Percentiles rank a stretch among this genome's conserved stretches.
Evolutionary conservation across 2,113 vertebrate genomes (phyloP).

Genomic region (Blennius ocellaris): DNA sequence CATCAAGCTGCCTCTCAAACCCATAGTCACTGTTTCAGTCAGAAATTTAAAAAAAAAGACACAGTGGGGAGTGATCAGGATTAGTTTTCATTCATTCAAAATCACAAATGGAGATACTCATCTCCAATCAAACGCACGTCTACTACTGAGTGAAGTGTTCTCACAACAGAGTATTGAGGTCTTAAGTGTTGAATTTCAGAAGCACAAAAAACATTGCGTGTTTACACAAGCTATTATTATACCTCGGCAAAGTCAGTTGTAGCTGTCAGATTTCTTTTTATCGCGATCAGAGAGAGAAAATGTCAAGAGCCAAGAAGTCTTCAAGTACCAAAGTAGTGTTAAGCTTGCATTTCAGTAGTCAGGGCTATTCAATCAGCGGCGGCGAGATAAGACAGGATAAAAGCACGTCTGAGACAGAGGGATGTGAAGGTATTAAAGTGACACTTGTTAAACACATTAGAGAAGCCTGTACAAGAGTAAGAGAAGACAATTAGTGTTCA

Average conservation of each 20-base stretch:
- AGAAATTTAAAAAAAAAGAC: slow-evolving; percentile 16
- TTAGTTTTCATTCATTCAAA: slow-evolving; percentile 24
- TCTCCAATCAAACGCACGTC: slow-evolving; percentile 1
- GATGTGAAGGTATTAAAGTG: slow-evolving; percentile 11
- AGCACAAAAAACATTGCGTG: slow-evolving; percentile 18
- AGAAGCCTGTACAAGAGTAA: slow-evolving; percentile 1
- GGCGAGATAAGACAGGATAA: slow-evolving; percentile 21
- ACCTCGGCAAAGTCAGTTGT: slow-evolving; percentile 29
- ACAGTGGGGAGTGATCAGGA: background rate
- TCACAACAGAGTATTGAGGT: slow-evolving; percentile 17
- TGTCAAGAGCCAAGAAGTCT: slow-evolving; percentile 16
- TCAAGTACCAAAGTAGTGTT: slow-evolving; percentile 35
- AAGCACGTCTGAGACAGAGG: slow-evolving; percentile 19
- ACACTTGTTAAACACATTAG: slow-evolving; percentile 17
- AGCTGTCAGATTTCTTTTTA: slow-evolving; percentile 42
- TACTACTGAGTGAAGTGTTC: slow-evolving; percentile 5
- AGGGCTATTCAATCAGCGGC: slow-evolving; percentile 15
- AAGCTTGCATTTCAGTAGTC: slow-evolving; percentile 10
- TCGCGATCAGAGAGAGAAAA: slow-evolving; percentile 15
- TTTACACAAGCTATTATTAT: slow-evolving; percentile 46
- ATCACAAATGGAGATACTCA: slow-evolving; percentile 15
- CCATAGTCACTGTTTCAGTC: slow-evolving; percentile 89
- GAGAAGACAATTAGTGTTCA: background rate
- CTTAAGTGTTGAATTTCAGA: slow-evolving; percentile 45
- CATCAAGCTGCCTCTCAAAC: slow-evolving; percentile 90